Base-by-base conservation (phyloP, 2,888 invertebrate species). In the Hypselothyrea guttata region DNA sequence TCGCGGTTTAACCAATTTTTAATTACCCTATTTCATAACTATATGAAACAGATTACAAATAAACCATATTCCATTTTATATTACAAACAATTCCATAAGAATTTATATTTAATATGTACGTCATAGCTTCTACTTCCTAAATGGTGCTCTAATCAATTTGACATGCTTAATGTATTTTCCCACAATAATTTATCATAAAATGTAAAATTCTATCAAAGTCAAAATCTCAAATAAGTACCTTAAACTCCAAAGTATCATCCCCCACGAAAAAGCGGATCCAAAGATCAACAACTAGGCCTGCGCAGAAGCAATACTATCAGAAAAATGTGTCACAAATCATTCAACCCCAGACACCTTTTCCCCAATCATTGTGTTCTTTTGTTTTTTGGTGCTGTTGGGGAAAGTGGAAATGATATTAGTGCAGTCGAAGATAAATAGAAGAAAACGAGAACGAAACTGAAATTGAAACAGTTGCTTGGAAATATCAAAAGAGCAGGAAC, bases 241-340 rank as follows among this genome's bases (percentile, higher is more conserved):
- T 37, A 35, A 53, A 37, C n/a, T 16, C 8, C 16, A n/a, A 4
- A 15, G 7, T 11, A n/a, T 16, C 12, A n/a, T 47, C 27, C 52
- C 42, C 15, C 47, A 56, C 12, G 54, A 41, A 56, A 59, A 52
- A 52, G 5, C 34, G 13, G 33, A 58, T 34, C 15, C 12, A 15
- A 27, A 53, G 59, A 66, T 54, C 54, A 31, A 22, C 54, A 31
- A n/a, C n/a, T n/a, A 7, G 42, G 18, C 5, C 41, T 31, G 47
- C 56, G 74, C 74, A 67, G 55, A 59, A 67, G 33, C 45, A 31
- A 34, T 35, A 68, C 73, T 75, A 71, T 78, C 79, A 70, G 22
- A 63, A 61, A 63, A 76, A 84, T 69, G 69, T 86, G 82, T 86
- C 81, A 82, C 85, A 86, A 86, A 87, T 86, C 79, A 86, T 82